Conservation (phyloP, 2,113 vertebrate species). For the Malaclemys terrapin region DNA sequence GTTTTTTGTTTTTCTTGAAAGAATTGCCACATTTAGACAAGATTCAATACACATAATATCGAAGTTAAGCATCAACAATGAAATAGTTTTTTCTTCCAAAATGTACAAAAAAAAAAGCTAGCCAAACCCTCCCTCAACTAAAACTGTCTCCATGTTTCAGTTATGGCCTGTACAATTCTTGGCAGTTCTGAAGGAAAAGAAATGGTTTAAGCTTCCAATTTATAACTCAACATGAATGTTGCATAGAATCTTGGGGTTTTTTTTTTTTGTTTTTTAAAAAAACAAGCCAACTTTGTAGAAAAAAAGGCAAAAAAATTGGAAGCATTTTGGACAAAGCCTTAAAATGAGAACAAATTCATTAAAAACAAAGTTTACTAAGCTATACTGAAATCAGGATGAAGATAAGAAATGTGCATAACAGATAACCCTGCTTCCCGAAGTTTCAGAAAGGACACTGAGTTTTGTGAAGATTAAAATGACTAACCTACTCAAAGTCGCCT, state of each 20-base stretch:
- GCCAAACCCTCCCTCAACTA: constrained; percentile 61
- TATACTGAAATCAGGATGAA: constrained; percentile 31
- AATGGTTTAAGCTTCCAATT: constrained; percentile 81
- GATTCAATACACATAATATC: constrained; percentile 75
- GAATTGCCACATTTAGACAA: constrained; percentile 75
- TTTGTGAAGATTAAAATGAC: constrained; percentile 31
- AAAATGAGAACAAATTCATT: constrained; percentile 53
- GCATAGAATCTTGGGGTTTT: constrained; percentile 90
- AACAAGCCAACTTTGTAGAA: constrained; percentile 70
- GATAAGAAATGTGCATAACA: constrained; percentile 57
- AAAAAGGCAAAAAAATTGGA: constrained; percentile 60
- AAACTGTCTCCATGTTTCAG: constrained; percentile 77
- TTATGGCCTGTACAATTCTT: constrained; percentile 81
- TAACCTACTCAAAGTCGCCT: background rate
- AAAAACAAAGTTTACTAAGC: constrained; percentile 26
- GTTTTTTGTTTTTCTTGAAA: constrained; percentile 68
- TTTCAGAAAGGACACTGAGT: constrained; percentile 56
- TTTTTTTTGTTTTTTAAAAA: background rate
- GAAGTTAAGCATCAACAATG: constrained; percentile 84
- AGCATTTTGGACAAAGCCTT: constrained; percentile 67
- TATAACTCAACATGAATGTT: constrained; percentile 84
- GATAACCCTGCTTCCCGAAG: constrained; percentile 79
- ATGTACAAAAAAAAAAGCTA: constrained; percentile 73
- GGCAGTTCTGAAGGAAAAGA: constrained; percentile 81
- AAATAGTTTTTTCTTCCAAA: constrained; percentile 74